phyloP scores from a whole-genome alignment of 2,888 invertebrate genomes.

The Zaprionus obscuricornis region DNA sequence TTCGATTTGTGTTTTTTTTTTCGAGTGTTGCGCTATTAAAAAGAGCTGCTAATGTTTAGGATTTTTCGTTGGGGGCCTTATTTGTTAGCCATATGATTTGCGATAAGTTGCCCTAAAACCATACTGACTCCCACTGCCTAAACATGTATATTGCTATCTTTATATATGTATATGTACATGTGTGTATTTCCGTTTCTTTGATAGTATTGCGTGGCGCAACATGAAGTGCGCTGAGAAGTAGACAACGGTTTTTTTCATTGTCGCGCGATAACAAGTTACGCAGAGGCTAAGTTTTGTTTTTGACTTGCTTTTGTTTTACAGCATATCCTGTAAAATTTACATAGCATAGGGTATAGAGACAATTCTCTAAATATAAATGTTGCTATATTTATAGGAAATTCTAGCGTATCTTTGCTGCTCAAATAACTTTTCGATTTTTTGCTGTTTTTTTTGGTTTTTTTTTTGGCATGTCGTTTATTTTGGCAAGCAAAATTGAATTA shows the following conservation, averaged over 20 bases:
- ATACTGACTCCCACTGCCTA: too few species aligned
- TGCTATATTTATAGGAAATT: too few species aligned
- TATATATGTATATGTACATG: background rate
- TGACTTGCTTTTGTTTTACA: slow-evolving; percentile 5
- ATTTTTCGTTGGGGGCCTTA: too few species aligned
- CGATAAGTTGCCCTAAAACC: slow-evolving; percentile 24
- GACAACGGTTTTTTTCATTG: slow-evolving; percentile 27
- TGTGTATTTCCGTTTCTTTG: slow-evolving; percentile 10
- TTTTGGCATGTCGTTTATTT: slow-evolving; percentile 23
- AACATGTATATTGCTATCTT: too few species aligned
- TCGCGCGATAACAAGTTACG: slow-evolving; percentile 37
- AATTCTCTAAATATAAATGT: too few species aligned
- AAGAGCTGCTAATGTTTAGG: slow-evolving; percentile 14
- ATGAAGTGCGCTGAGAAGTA: slow-evolving; percentile 39
- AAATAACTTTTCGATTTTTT: background rate
- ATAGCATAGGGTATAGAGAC: too few species aligned
- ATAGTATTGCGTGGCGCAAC: slow-evolving; percentile 10
- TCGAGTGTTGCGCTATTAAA: slow-evolving; percentile 29
- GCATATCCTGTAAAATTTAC: too few species aligned
- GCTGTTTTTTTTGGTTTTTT: background rate
- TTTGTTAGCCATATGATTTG: too few species aligned
- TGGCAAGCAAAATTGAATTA: slow-evolving; percentile 61
- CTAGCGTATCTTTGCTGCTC: too few species aligned
- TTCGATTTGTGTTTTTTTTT: background rate
- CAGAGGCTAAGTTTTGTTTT: slow-evolving; percentile 28